phyloP scores from a whole-genome alignment of 2,113 vertebrate species.

The Plecturocebus donacophilus region DNA sequence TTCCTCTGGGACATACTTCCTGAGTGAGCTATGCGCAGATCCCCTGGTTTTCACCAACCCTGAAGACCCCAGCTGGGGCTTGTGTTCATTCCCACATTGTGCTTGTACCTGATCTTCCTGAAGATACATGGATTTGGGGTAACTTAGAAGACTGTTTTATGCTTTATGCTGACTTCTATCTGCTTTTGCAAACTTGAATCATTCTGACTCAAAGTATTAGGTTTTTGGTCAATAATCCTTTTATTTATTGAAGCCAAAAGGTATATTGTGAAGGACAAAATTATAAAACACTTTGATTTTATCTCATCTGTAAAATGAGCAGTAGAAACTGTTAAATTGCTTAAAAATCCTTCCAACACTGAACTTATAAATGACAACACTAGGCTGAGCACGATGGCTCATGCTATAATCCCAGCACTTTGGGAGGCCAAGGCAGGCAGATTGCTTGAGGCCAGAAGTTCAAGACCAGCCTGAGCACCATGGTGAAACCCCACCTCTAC shows the following conservation, averaged over 20 bases:
- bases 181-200: background rate
- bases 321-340: background rate
- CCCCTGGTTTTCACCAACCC: accelerated
- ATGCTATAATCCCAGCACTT: background rate
- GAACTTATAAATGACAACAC: background rate
- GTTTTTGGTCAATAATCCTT: background rate
- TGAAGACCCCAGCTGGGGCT: background rate
- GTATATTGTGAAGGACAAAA: background rate
- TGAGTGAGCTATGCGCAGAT: background rate
- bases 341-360: background rate
- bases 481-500: too few relatives aligned
- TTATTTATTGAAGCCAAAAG: background rate
- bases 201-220: background rate
- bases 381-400: background rate
- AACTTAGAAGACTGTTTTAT: background rate
- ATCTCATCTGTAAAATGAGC: background rate
- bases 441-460: background rate
- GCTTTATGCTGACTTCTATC: background rate
- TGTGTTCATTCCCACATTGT: accelerated
- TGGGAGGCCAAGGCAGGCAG: background rate
- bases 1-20: background rate
- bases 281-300: background rate
- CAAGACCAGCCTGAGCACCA: too few relatives aligned
- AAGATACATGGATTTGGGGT: background rate
- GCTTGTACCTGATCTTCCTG: background rate